Evolutionary conservation across 2,113 vertebrate genomes (phyloP).

Genomic region (Australoheros scitulus): DNA sequence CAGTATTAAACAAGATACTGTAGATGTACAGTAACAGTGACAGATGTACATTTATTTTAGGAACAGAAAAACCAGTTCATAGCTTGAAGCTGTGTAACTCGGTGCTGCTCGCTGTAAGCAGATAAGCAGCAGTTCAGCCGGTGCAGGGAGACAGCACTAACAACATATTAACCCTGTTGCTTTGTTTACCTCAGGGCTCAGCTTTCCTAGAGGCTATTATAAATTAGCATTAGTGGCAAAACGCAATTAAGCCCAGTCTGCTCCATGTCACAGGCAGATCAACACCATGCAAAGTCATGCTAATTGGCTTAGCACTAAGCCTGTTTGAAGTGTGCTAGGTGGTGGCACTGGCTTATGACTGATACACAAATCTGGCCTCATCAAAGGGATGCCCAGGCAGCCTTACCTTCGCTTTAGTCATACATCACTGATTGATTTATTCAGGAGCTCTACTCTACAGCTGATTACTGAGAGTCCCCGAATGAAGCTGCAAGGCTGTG

Average conservation of each 20-base stretch:
- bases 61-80: not conserved
- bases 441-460: conserved; percentile 40
- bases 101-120: conserved; percentile 23
- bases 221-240: conserved; percentile 64
- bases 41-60: conserved; percentile 28
- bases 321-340: conserved; percentile 66
- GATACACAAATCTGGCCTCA: conserved; percentile 62
- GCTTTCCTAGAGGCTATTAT: conserved; percentile 52
- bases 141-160: conserved; percentile 36
- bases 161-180: conserved; percentile 51
- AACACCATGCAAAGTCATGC: conserved; percentile 64
- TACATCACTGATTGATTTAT: conserved; percentile 49
- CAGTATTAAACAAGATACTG: conserved; percentile 13
- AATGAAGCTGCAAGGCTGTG: conserved; percentile 5
- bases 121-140: conserved; percentile 23
- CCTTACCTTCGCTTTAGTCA: conserved; percentile 39
- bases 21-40: conserved; percentile 27
- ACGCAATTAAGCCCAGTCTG: conserved; percentile 65
- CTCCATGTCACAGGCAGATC: conserved; percentile 66
- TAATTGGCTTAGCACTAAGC: conserved; percentile 74
- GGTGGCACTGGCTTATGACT: conserved; percentile 55
- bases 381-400: conserved; percentile 59
- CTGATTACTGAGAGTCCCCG: conserved; percentile 33
- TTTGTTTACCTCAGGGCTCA: conserved; percentile 62
- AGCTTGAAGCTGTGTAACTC: conserved; percentile 36